Evolutionary conservation across 2,113 vertebrate genomes (phyloP).

Genomic region (Pedetes capensis): DNA sequence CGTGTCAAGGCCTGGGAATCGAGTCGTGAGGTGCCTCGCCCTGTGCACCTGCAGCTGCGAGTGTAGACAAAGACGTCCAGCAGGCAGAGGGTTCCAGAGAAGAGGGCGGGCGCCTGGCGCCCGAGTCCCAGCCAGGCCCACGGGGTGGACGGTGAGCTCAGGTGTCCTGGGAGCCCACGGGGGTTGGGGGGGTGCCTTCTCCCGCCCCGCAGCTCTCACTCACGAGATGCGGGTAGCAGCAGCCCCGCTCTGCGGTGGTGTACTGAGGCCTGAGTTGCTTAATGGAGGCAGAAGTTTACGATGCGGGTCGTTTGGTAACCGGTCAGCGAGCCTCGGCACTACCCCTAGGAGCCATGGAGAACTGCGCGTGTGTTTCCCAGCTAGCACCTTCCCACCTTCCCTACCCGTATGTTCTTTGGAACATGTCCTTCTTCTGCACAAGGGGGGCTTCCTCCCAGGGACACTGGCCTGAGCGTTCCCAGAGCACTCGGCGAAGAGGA

Average conservation of each 20-base stretch:
- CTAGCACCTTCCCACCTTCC: not conserved
- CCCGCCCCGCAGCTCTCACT: not conserved
- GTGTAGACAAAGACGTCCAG: not conserved
- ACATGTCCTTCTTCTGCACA: not conserved
- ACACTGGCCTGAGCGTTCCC: not conserved
- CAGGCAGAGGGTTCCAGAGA: not conserved
- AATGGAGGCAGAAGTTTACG: not conserved
- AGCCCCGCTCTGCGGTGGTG: too few relatives aligned
- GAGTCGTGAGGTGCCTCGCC: not conserved
- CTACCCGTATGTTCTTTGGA: not conserved
- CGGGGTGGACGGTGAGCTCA: too few relatives aligned
- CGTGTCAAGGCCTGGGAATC: not conserved
- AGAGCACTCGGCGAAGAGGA: not conserved
- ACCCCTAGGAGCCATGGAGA: rapidly evolving
- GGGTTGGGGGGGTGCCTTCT: not conserved
- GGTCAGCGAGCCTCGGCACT: not conserved
- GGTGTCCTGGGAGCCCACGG: not conserved
- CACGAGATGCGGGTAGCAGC: too few relatives aligned
- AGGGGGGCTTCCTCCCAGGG: not conserved
- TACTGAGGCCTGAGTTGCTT: not conserved
- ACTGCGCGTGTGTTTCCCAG: not conserved
- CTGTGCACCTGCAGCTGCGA: not conserved
- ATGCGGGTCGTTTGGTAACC: not conserved
- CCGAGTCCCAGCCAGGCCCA: too few relatives aligned
- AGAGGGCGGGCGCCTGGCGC: too few relatives aligned